A percentile compares a stretch with the other conserved stretches of the same genome.
Evolutionary conservation across 2,797 vertebrate genomes (phyloP).

Genomic region (Naso thynnoides): DNA sequence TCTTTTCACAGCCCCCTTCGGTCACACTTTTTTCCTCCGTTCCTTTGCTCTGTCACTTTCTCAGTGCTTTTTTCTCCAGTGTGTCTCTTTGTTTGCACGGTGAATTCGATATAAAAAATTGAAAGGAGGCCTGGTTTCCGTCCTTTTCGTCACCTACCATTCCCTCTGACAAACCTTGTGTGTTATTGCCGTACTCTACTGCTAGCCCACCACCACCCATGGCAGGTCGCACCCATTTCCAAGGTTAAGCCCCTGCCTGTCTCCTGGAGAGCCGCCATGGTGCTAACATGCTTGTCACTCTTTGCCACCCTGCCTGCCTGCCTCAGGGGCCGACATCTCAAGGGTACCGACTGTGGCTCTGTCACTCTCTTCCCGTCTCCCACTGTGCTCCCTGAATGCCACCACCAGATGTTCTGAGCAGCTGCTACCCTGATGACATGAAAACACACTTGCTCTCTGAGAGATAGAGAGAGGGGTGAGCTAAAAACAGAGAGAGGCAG

Average conservation of each 20-base stretch:
- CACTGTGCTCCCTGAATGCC: conserved; percentile 53
- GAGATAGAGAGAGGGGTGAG: conserved; percentile 22
- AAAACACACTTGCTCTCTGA: conserved; percentile 56
- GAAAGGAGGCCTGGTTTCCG: conserved; percentile 30
- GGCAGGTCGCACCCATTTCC: conserved; percentile 53
- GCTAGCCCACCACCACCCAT: conserved; percentile 18
- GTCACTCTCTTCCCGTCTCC: conserved; percentile 60
- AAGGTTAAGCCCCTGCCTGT: conserved; percentile 62
- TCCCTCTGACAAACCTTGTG: conserved; percentile 48
- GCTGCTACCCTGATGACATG: conserved; percentile 67
- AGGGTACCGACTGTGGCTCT: conserved; percentile 56
- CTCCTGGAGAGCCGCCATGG: conserved; percentile 47
- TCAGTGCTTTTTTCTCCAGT: conserved; percentile 9
- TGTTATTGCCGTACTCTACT: conserved; percentile 46
- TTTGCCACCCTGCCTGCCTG: conserved; percentile 41
- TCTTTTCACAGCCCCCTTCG: conserved; percentile 14
- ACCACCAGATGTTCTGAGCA: conserved; percentile 80
- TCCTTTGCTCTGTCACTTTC: conserved; percentile 29
- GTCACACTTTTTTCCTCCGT: conserved; percentile 25
- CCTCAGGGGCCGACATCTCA: conserved; percentile 58
- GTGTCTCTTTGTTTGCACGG: conserved; percentile 33
- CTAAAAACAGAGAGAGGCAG: conserved; percentile 31
- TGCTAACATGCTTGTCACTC: conserved; percentile 71
- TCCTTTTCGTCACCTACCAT: conserved; percentile 46
- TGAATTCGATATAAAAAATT: conserved; percentile 33